Base-by-base conservation (phyloP, 2,888 invertebrate species). In the Dryobotodes eremita region DNA sequence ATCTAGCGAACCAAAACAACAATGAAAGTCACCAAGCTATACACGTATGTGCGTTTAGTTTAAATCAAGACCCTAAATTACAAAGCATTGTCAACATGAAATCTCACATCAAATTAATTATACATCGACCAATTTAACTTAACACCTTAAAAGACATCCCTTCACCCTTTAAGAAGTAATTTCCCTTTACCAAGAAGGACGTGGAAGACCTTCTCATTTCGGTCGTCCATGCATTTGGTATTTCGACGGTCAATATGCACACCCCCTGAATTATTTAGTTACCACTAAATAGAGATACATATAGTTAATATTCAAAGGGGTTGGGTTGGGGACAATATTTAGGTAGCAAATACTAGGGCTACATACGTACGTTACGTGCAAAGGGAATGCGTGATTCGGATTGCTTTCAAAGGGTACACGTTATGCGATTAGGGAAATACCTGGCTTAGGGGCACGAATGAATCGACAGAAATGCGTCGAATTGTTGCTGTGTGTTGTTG, bases 281-380 rank as follows among this genome's bases (percentile, higher is more conserved):
- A 90, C 92, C 92, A 92, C 95, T 95, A 95, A 96, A 96, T 94
- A 94, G 91, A 94, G 94, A 91, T 91, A 89, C 91, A 91, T 92
- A 91, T 92, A 92, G 91, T 95, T 96, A 95, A 95, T 95, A 95
- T 96, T 95, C 94, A 94, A 91, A 92, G 91, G 93, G 92, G 92
- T 69, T 88, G 93, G 92, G 92, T 69, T 88, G 80, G 91, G 93
- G 92, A 94, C 95, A 95, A 95, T 95, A 95, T 95, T 95, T 94
- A 94, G 94, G 90, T 90, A 92, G 92, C 89, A 92, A 92, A 94
- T 92, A 92, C 86, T 85, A 92, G 93, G 93, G 93, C 86, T 87
- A 85, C 75, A 66, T 65, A 8, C n/a, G n/a, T n/a, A n/a, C n/a
- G n/a, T 5, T 42, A 66, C 82, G 89, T 88, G 90, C 91, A 93